Evolutionary conservation across 2,888 invertebrate genomes (phyloP), one percentile per base, ranked within the genome.

Genomic region (Drosophila bunnanda): DNA sequence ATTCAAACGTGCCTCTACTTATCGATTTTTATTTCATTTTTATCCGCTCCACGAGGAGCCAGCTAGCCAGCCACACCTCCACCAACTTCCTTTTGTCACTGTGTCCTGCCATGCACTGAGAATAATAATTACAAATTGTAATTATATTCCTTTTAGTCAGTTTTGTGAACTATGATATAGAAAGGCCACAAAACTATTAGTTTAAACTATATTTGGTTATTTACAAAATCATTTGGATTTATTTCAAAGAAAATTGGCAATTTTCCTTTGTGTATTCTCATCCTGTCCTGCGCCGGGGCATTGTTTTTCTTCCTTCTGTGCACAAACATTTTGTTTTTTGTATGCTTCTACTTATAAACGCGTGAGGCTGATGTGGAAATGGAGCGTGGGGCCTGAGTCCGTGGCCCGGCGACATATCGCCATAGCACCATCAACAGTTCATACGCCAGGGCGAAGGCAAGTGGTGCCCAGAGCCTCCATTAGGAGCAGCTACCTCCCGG

Each of bases 11-110:
- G 89, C 87, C 82, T 85, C 82, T 82, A 80, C 82, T 89, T 90
- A 89, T 89, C 90, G 89, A 89, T 89, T 89, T 90, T 90, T 90
- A 82, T 90, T 89, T 85, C 89, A 87, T 85, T 82, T 88, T 89
- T 82, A 85, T 85, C 89, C 89, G 73, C 62, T 76, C 53, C 46
- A 74, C 43, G 57, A 72, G 71, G 72, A 72, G 72, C 67, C 67
- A 75, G 50, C 50, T 32, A 32, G 50, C 50, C 56, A 25, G 55
- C 46, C 15, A 17, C 54, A 41, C 39, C 32, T 39, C 38, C 15
- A 38, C 20, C 22, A 20, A 54, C 57, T 46, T 28, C 46, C 41
- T 57, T 48, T 39, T 77, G 58, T 76, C 66, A 72, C 80, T 57
- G 50, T 39, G 62, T 64, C 57, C 77, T 66, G 46, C 22, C 17